phyloP scores from a whole-genome alignment of 2,113 vertebrate species.

The Mus pahari region DNA sequence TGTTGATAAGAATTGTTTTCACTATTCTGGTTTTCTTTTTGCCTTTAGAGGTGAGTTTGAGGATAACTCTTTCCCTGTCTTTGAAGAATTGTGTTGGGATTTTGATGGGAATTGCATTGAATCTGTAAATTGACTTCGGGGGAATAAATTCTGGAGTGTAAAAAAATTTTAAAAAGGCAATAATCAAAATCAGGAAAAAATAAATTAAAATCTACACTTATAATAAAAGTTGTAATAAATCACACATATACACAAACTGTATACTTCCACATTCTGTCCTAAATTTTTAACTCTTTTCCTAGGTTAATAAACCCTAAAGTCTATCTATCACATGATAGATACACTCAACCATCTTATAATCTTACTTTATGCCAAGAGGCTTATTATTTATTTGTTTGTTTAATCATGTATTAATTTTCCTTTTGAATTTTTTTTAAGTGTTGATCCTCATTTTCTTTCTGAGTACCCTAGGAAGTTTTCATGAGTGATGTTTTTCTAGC shows the following conservation, averaged over 20 bases:
- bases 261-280: background rate
- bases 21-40: too few species aligned
- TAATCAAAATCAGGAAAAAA: too few species aligned
- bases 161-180: background rate
- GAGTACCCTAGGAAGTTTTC: background rate
- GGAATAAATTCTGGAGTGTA: too few species aligned
- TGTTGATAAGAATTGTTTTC: too few species aligned
- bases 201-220: background rate
- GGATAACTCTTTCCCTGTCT: too few species aligned
- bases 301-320: background rate
- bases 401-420: background rate
- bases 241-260: background rate
- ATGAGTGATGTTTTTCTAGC: background rate
- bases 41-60: too few species aligned
- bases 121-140: too few species aligned
- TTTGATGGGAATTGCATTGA: too few species aligned
- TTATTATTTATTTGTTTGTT: background rate
- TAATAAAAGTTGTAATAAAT: slow-evolving; percentile 14
- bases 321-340: fast-evolving
- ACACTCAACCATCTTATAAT: background rate
- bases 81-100: too few species aligned
- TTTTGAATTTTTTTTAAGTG: background rate
- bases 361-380: background rate
- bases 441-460: background rate
- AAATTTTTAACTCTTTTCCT: background rate